A percentile compares a stretch with the other conserved stretches of the same genome.
These are phyloP conservation scores for Drosophila histrio DNA, from an alignment of 2,888 invertebrate genomes.

Conservation along the genomic window DNA sequence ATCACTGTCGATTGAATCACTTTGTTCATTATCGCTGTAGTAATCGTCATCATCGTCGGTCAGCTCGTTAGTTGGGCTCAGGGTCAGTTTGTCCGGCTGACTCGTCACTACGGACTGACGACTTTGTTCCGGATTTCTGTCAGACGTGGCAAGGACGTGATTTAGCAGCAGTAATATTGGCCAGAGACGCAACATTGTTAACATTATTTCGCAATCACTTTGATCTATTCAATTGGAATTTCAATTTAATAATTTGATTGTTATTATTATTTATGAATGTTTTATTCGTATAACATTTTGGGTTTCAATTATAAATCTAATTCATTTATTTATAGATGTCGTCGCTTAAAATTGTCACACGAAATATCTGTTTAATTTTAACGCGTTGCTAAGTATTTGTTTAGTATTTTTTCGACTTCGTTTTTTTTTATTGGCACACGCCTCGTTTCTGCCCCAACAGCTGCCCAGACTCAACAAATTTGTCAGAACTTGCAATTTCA, in stretches of 20 bases:
- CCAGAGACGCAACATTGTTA: conserved; percentile 1
- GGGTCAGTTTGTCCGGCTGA: conserved; percentile 1
- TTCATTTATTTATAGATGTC: conserved; percentile 21
- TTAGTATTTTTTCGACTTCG: conserved; percentile 17
- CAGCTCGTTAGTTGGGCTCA: conserved; percentile 12
- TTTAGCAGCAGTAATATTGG: conserved; percentile 1
- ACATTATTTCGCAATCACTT: not conserved
- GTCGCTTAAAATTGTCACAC: conserved; percentile 12
- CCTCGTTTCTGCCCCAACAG: conserved; percentile 41
- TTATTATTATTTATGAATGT: not conserved
- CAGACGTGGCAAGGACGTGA: not conserved
- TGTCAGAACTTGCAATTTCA: conserved; percentile 43
- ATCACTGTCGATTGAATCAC: conserved; percentile 37
- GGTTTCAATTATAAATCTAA: conserved; percentile 5
- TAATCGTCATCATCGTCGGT: conserved; percentile 31
- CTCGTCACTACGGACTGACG: not conserved
- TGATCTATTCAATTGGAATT: not conserved
- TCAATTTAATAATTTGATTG: not conserved
- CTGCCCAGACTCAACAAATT: conserved; percentile 50
- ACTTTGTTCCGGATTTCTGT: conserved; percentile 4
- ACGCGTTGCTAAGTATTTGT: conserved; percentile 51
- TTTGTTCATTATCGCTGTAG: conserved; percentile 42
- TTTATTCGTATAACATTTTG: conserved; percentile 24
- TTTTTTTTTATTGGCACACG: conserved; percentile 61
- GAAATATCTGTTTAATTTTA: conserved; percentile 26